Conservation (phyloP, 2,113 vertebrate species). For the Silurus glanis region DNA sequence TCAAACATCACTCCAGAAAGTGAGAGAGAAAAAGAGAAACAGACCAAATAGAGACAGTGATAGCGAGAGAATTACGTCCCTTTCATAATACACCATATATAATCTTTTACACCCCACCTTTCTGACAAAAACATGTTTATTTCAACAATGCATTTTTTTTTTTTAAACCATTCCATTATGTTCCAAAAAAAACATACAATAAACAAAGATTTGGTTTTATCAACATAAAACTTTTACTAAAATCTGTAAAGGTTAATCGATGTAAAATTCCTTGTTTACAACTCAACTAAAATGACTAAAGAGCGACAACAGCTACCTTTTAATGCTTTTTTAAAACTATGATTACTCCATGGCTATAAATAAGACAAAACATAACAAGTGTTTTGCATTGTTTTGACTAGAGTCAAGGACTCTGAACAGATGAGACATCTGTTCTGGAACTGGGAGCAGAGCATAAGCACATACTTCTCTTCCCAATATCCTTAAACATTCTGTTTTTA, state of each 20-base stretch:
- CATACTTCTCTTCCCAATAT: not conserved
- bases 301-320: not conserved
- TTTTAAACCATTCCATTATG: not conserved
- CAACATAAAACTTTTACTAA: not conserved
- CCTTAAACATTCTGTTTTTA: not conserved
- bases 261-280: not conserved
- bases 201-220: not conserved
- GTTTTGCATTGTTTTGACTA: not conserved
- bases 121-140: not conserved
- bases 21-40: constrained; percentile 25
- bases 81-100: not conserved
- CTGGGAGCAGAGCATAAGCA: not conserved
- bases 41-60: constrained; percentile 5
- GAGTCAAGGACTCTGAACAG: not conserved
- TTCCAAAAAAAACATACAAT: not conserved
- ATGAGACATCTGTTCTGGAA: constrained; percentile 4
- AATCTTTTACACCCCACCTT: not conserved
- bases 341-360: constrained; percentile 5
- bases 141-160: not conserved
- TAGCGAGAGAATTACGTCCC: not conserved
- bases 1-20: constrained; percentile 18
- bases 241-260: not conserved
- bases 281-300: not conserved
- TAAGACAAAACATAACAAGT: not conserved
- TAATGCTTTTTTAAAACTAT: not conserved